Conservation (phyloP, 1,140 invertebrate genomes). For the Cyclina sinensis region DNA sequence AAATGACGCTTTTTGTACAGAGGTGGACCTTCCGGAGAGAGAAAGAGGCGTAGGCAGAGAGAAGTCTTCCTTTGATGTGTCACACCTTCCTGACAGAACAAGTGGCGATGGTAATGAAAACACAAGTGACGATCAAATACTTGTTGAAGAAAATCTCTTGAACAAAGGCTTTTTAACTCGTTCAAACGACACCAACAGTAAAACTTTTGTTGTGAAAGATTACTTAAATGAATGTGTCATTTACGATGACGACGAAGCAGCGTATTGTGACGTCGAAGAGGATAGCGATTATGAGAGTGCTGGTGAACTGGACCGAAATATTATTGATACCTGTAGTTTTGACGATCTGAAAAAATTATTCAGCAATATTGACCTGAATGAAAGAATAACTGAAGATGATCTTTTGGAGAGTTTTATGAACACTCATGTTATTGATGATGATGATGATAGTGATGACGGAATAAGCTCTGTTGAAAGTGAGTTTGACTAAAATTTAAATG, state of each 20-base stretch:
- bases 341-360: not conserved
- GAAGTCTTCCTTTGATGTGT: not conserved
- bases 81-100: not conserved
- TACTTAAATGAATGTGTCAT: constrained; percentile 15
- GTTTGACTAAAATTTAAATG: not conserved
- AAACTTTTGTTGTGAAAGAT: not conserved
- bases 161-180: not conserved
- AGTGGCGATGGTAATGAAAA: not conserved
- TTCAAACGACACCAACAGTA: not conserved
- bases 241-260: not conserved
- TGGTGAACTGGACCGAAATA: constrained; percentile 9
- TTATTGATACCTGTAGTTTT: not conserved
- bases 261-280: not conserved
- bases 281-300: constrained; percentile 12
- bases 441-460: constrained; percentile 26
- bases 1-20: not conserved
- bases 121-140: not conserved
- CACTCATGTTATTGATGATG: not conserved
- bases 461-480: not conserved
- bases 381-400: not conserved
- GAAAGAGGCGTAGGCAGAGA: not conserved
- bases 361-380: constrained; percentile 19
- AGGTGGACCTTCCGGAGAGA: not conserved
- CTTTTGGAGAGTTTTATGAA: constrained; percentile 12
- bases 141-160: not conserved